Base-by-base conservation (phyloP, 2,888 invertebrate genomes). In the Lacanobia wlatinum region DNA sequence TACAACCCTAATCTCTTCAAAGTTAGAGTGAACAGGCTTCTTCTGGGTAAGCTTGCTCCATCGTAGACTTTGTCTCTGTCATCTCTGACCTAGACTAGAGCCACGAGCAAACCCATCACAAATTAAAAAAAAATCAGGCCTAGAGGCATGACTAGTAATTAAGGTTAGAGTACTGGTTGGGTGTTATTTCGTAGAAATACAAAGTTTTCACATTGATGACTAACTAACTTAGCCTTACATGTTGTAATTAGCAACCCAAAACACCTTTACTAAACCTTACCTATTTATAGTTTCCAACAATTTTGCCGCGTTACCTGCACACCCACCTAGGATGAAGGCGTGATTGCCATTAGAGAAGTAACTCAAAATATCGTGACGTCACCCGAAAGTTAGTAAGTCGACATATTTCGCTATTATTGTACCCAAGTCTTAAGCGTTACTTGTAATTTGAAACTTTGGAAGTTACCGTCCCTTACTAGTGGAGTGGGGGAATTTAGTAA, bases 391-490 rank as follows among this genome's bases (percentile, higher is more conserved):
- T 81, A 67, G 53, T 75, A 75, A 78, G 78, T 59, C 74, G 84
- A 85, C 84, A 87, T 89, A 87, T 90, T 88, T 88, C 84, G 84
- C 83, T 79, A 85, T 87, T 87, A 90, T 88, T 88, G 86, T 85
- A 78, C 72, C 67, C 72, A 86, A 89, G 77, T 83, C 79, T 79
- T 83, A 80, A 76, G 71, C 71, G 70, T 80, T 83, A 86, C 86
- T 89, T 84, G 78, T 74, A 67, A 80, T 84, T 70, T 84, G 78
- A 76, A 66, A 80, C 79, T 70, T 70, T 59, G 3, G 53, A 74
- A 79, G 74, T 82, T 85, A 70, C 0, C n/a, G 46, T 52, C 78
- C 79, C 76, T 58, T 81, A 76, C 68, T 16, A 62, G 9, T 28
- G 62, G 43, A 43, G 9, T 5, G 4, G 14, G 7, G 6, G 12